These are phyloP conservation scores for Gymnocephalus cernua DNA, from an alignment of 2,113 vertebrate genomes.

Conservation along the genomic window DNA sequence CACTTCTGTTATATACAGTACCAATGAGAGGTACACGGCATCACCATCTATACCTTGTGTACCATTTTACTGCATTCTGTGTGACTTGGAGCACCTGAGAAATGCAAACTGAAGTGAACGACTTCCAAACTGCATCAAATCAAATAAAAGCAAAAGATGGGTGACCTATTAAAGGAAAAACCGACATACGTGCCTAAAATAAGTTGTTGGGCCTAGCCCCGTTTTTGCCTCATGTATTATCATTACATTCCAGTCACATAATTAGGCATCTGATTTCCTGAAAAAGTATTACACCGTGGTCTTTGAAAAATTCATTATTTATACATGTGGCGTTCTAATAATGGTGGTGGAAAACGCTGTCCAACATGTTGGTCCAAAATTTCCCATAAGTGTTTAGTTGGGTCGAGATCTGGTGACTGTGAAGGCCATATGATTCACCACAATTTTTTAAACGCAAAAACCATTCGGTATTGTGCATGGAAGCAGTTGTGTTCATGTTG, in stretches of 20 bases:
- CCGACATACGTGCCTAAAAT: neutral
- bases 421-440: neutral
- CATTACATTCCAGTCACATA: constrained; percentile 11
- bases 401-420: neutral
- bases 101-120: neutral
- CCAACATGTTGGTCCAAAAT: neutral
- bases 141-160: neutral
- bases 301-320: neutral
- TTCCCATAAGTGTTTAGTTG: neutral
- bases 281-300: neutral
- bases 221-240: constrained; percentile 1
- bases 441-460: neutral
- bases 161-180: neutral
- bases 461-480: neutral
- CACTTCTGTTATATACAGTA: neutral
- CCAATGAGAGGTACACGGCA: constrained; percentile 4
- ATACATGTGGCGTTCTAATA: too few relatives aligned
- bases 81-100: neutral
- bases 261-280: neutral
- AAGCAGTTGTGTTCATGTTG: neutral
- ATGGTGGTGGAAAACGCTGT: neutral
- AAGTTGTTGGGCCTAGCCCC: neutral
- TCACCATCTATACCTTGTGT: constrained; percentile 32
- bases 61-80: constrained; percentile 1
- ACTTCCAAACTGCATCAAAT: constrained; percentile 17